Base-by-base conservation (phyloP, 1,140 invertebrate genomes). In the Whitmania pigra region DNA sequence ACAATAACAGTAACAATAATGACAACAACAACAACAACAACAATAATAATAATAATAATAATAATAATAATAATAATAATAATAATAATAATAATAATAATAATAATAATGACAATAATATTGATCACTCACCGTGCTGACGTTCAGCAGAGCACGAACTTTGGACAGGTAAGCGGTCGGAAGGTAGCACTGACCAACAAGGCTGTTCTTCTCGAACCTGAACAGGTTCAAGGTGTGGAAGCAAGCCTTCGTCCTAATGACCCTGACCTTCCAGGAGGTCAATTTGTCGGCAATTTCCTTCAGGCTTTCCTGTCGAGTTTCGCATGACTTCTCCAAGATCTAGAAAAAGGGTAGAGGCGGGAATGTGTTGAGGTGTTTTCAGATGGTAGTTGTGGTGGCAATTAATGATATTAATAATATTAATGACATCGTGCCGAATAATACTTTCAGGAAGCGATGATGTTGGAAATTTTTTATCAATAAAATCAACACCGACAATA, bases 231-330 rank as follows among this genome's bases (percentile, higher is more conserved):
- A 78, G 15, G 87, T 88, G 78, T 89, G 87, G 77, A 90, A 90
- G 74, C 90, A 89, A 4, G 88, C 87, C 77, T 88, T 88, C 78
- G 88, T 88, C 83, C 97, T 96, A 73, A 89, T 85, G 3, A 94
- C 91, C 88, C 97, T 96, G 69, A 97, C 89, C 73, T 91, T 90
- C 95, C 95, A 98, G 75, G 88, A 89, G 75, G 92, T 89, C 69
- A 98, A 86, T 79, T 97, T 92, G 79, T 95, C 94, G 29, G 95
- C 92, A 5, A 96, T 93, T 73, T 89, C 91, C 5, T 90, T 88
- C 11, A 99, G 83, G 0, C 98, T 91, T 31, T 94, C 87, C 80
- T 94, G 90, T 73, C 93, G 87, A 84, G 98, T 94, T 81, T 98
- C 95, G 80, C 93, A 88, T 6, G 95, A 98, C 86, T 97, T 93